A percentile compares a stretch with the other conserved stretches of the same genome.
Conservation (phyloP, 2,113 vertebrate genomes). For the Caracal caracal region DNA sequence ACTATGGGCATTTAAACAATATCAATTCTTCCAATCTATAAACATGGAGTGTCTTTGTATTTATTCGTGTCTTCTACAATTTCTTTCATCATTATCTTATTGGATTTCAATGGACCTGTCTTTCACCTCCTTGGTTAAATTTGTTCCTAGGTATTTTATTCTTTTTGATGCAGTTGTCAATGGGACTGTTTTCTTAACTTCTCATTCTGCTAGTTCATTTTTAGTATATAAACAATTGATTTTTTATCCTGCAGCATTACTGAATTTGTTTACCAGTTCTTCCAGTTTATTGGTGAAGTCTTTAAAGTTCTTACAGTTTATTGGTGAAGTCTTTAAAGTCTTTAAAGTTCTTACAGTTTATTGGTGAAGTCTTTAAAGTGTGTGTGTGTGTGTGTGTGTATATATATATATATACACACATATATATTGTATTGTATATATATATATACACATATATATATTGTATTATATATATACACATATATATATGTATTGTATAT, state of each 20-base stretch:
- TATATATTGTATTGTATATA: too few species aligned
- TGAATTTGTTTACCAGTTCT: neutral
- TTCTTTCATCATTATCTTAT: neutral
- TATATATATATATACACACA: too few species aligned
- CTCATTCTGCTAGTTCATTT: neutral
- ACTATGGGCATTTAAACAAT: neutral
- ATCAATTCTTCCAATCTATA: neutral
- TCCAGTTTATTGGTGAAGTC: neutral
- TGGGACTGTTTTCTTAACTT: neutral
- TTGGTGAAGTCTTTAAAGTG: too few species aligned
- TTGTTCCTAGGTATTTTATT: neutral
- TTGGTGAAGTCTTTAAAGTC: too few species aligned
- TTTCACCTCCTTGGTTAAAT: neutral
- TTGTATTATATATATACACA: too few species aligned
- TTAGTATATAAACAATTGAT: neutral
- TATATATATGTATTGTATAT: too few species aligned
- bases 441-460: neutral
- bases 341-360: too few species aligned
- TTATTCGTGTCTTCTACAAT: neutral
- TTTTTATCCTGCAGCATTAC: neutral
- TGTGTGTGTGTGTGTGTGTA: too few species aligned
- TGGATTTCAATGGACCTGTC: neutral
- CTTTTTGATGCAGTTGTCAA: neutral
- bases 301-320: neutral
- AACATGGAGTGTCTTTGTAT: neutral